Base-by-base conservation (phyloP, 2,888 invertebrate species). In the Athalia rosae region DNA sequence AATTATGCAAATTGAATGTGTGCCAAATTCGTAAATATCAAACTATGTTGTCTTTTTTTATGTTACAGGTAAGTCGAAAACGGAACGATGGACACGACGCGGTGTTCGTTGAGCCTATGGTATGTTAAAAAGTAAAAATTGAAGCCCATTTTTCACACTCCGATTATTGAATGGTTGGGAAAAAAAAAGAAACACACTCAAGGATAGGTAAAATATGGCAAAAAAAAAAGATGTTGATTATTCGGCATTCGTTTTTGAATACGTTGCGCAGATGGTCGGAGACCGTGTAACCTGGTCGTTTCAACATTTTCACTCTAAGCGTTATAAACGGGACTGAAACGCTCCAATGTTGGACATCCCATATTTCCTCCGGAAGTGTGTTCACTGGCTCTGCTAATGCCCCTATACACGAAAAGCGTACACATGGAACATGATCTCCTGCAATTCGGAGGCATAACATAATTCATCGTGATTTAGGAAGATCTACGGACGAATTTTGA, bases 331-430 rank as follows among this genome's bases (percentile, higher is more conserved):
- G 64, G 47, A 47, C 13, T 47, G 64, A 13, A 45, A 11, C n/a
- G 45, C 64, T 47, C 47, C 64, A 47, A 47, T 47, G 64, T 64
- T 45, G 45, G 47, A 45, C 47, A 47, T 64, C 15, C 47, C 64
- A 47, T 64, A 64, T 64, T 64, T 64, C 64, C 64, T 64, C 64
- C 64, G 64, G 64, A 64, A 64, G 47, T 64, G 64, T 64, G 64
- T 15, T 64, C 64, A 64, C 64, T 64, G 64, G 64, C 13, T 64
- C 47, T 47, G 47, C 64, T 64, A 45, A 64, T 64, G 64, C 64
- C 64, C 64, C 45, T 8, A 28, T 50, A 11, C 50, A n/a, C n/a
- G 64, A 13, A 47, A 9, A 61, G 28, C 28, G 61, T n/a, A 64
- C 64, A 13, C 64, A 47, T 45, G 64, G 4, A 64, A 64, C 45